These are phyloP conservation scores for Cantharis lateralis DNA, from an alignment of 2,888 invertebrate genomes.

Conservation along the genomic window DNA sequence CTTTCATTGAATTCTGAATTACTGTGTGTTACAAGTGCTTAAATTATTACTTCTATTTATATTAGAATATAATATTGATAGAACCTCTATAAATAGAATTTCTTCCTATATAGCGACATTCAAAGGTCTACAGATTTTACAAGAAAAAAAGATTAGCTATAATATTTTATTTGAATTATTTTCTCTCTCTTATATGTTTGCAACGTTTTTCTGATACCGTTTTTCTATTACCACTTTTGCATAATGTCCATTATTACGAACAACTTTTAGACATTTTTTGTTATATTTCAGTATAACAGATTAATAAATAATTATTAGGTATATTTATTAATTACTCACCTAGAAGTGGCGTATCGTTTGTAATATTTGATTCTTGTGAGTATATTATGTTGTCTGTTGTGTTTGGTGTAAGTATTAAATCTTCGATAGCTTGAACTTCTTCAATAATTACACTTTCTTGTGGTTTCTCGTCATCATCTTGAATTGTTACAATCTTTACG, in stretches of 20 bases:
- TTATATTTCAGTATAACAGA: background rate
- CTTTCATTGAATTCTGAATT: too few species aligned
- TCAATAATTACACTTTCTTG: conserved; percentile 39
- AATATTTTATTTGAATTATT: background rate
- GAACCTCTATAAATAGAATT: too few species aligned
- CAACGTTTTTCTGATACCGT: background rate
- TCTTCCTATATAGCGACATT: too few species aligned
- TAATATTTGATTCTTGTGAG: background rate
- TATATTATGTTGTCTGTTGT: background rate
- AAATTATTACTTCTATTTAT: too few species aligned
- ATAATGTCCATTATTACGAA: background rate
- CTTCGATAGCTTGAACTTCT: conserved; percentile 14
- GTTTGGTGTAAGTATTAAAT: background rate
- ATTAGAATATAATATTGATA: too few species aligned
- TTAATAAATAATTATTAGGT: background rate
- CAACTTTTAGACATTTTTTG: background rate
- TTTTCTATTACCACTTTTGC: background rate
- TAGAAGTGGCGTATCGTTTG: background rate
- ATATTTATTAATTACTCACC: background rate
- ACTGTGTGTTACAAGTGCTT: too few species aligned
- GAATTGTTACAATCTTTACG: conserved; percentile 33
- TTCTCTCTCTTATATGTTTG: too few species aligned
- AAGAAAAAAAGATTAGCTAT: background rate
- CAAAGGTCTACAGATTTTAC: background rate
- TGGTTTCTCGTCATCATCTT: conserved; percentile 39